Base-by-base conservation (phyloP, 2,113 vertebrate genomes). In the Aviceda subcristata region DNA sequence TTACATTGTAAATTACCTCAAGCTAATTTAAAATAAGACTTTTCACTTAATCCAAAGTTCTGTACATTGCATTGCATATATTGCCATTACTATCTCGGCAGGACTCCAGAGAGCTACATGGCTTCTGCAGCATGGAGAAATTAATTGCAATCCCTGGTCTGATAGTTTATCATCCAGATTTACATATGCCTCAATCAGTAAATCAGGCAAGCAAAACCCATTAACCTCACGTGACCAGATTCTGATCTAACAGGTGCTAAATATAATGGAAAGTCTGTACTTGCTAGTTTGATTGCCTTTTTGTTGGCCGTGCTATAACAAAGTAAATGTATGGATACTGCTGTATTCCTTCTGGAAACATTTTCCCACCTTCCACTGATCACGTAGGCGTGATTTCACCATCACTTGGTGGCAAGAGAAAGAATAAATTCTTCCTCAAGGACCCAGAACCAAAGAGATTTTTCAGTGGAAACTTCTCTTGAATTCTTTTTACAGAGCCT, bases 381-480 rank as follows among this genome's bases (percentile, higher is more conserved):
- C 53, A 29, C 0, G 0, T 51, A 67, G 53, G 13, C 0, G 0
- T 50, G 26, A 72, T 74, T 84, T 80, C 48, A 62, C 32, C 38
- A 20, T 79, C 32, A 32, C 15, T 66, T 60, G 6, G 45, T 69
- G 38, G 32, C 36, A 81, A 75, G 5, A 82, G 48, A 62, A 81
- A 87, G 18, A 80, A 48, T n/a, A 90, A 51, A 51, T 48, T 77
- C 56, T 86, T 90, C 81, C 46, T 82, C 57, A 45, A 86, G 62
- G 46, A 45, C 72, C 24, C 81, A 81, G 45, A 77, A 80, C 50
- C 82, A 87, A 90, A 81, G 23, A 83, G 20, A 83, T 57, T 88
- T 92, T 94, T 96, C 38, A 36, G 29, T 89, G 55, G 77, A 97
- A 98, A 92, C 34, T 85, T 96, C 69, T 50, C 93, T 57, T 71